Base-by-base conservation (phyloP, 2,888 invertebrate species). In the Marronus borbonicus region DNA sequence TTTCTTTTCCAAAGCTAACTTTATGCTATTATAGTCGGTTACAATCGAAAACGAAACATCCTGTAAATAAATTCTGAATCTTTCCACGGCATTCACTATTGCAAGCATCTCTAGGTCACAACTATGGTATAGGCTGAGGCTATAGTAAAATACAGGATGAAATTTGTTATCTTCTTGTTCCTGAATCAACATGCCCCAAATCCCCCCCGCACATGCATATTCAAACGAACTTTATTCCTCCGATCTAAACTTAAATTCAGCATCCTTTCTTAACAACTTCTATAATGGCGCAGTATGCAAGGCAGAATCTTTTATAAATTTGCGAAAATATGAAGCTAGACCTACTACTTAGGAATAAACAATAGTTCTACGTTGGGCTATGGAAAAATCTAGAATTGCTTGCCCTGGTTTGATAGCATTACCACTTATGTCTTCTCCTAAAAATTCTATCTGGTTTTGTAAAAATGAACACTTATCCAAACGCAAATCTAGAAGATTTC, bases 11-110 rank as follows among this genome's bases (percentile, higher is more conserved):
- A 75, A 36, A 60, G 75, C 62, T 39, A 62, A 44, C 44, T 75
- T 75, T 20, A 62, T 49, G 24, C 75, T 62, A 28, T 75, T 60
- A 62, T 62, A 75, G 8, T 75, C 75, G 0, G 84, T 85, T 2
- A 84, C 76, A 4, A 85, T 83, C 65, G 78, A 83, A 72, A 85
- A 85, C 39, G 80, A 70, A 12, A 84, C 81, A 20, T 83, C 84
- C 2, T 81, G 80, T 17, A 84, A 55, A 72, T 85, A 85, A 68
- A 84, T 65, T 0, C 82, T 78, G 70, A 86, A 85, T 31, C 83
- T 69, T 17, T 82, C 74, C 5, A 85, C n/a, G 36, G 39, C 39
- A 60, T 62, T 75, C 20, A 58, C 39, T 49, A 49, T 49, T 49
- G 49, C 49, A 14, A 49, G 14, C 49, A 49, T 49, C 8, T 49